Evolutionary conservation across 2,797 vertebrate species (phyloP), one percentile per base, ranked within the genome.

Genomic region (Enteromius afrohamiltoni): DNA sequence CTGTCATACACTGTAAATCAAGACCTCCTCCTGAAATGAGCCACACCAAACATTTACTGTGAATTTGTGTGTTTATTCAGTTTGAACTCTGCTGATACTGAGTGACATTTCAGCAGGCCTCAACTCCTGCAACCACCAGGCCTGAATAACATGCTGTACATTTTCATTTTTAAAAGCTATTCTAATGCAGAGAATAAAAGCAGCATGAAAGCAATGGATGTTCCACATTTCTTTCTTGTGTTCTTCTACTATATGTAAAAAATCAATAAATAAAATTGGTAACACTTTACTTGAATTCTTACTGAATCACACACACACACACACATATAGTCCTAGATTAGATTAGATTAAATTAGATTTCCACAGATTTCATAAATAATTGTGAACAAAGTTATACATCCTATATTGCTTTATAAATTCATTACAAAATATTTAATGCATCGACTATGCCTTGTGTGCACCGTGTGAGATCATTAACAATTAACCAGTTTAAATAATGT

Each of bases 1-100:
- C 51, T 51, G 21, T 62, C 45, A 79, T 21, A 70, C 21, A 34
- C 23, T 62, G 42, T 76, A 47, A 84, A 45, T 83, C 53, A 79
- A 83, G 29, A 58, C 37, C 23, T 73, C 45, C 26, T 62, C 19
- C 17, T 51, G 29, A 14, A 23, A 49, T 19, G 16, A 62, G 64
- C 14, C 21, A 45, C 4, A 9, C 6, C 23, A 80, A 53, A 80
- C 51, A 31, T 71, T 45, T 53, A 21, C 17, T 19, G 29, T 29
- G 16, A 42, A 70, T 42, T 29, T 51, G 21, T 23, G 42, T 65
- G 60, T 64, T 45, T 42, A 60, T 29, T 29, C 69, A 3, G 45
- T 51, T 19, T 34, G 16, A 53, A 74, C 5, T 5, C 29, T 10
- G 6, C 1, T 53, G 19, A n/a, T n/a, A 3, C 70, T 21, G 26